Evolutionary conservation across 2,888 invertebrate species (phyloP).

Genomic region (Eumacrocentrus americanus): DNA sequence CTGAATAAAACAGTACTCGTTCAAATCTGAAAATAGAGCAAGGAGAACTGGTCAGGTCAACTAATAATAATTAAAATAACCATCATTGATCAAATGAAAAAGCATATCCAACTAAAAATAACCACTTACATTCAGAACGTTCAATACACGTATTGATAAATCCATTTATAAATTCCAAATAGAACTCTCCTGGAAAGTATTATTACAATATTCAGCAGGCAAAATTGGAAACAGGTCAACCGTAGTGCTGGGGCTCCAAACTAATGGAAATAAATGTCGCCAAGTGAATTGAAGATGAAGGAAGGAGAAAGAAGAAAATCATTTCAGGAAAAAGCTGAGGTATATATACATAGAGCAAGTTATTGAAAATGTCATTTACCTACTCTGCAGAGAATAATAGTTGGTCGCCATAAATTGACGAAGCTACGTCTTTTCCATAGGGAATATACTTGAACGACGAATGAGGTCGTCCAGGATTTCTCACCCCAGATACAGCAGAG

Average conservation of each 20-base stretch:
- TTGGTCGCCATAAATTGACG: conserved; percentile 30
- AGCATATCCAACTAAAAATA: not conserved
- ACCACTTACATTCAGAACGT: not conserved
- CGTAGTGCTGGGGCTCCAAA: too few relatives aligned
- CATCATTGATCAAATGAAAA: not conserved
- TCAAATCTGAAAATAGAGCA: conserved; percentile 1
- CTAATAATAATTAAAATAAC: not conserved
- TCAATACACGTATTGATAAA: too few relatives aligned
- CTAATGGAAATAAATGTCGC: too few relatives aligned
- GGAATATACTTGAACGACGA: not conserved
- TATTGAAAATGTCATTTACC: conserved; percentile 38
- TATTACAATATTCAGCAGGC: too few relatives aligned
- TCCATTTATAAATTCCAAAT: too few relatives aligned
- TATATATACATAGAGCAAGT: conserved; percentile 9
- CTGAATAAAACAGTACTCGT: conserved; percentile 3
- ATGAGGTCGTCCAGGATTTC: not conserved
- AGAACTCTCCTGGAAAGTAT: too few relatives aligned
- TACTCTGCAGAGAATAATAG: conserved; percentile 28
- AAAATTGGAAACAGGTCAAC: too few relatives aligned
- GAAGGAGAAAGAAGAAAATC: too few relatives aligned
- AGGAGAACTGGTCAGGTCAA: not conserved
- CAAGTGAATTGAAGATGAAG: too few relatives aligned
- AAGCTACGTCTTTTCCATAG: too few relatives aligned
- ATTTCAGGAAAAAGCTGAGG: too few relatives aligned
- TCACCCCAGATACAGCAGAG: conserved; percentile 6